phyloP scores from a whole-genome alignment of 2,888 invertebrate genomes.

The Orthonychiurus folsomi region DNA sequence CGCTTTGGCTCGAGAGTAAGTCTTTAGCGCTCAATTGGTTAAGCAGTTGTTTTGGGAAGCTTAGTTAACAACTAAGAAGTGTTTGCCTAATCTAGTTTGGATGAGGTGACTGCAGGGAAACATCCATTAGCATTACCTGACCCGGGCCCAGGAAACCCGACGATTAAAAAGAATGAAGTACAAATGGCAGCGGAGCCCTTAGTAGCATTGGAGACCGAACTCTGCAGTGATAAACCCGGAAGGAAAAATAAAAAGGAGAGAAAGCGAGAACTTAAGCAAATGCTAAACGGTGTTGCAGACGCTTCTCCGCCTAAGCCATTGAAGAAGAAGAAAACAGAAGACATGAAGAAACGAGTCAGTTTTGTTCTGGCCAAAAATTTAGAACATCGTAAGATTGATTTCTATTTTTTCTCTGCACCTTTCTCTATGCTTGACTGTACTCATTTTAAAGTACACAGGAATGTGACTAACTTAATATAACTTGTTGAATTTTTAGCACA shows the following conservation, averaged over 20 bases:
- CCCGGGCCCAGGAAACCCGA: constrained; percentile 19
- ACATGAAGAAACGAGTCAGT: constrained; percentile 57
- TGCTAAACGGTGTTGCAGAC: too few relatives aligned
- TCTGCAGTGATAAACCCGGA: too few relatives aligned
- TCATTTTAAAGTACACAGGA: too few relatives aligned
- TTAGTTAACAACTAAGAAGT: constrained; percentile 15
- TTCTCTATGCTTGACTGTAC: too few relatives aligned
- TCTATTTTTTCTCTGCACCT: constrained; percentile 8
- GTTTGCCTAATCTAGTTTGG: constrained; percentile 50
- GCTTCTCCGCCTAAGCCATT: too few relatives aligned
- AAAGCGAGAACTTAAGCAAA: too few relatives aligned
- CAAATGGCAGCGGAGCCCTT: constrained; percentile 29
- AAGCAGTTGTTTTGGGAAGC: not conserved
- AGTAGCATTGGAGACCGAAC: constrained; percentile 20
- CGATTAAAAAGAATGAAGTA: constrained; percentile 26
- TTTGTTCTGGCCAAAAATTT: constrained; percentile 62
- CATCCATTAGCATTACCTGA: constrained; percentile 55
- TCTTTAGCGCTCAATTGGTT: constrained; percentile 7
- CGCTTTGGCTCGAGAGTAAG: constrained; percentile 32
- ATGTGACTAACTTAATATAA: not conserved
- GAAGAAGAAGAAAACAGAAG: too few relatives aligned
- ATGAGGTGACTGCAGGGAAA: constrained; percentile 52
- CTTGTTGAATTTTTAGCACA: constrained; percentile 48
- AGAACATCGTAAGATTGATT: constrained; percentile 48
- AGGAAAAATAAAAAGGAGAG: too few relatives aligned